Evolutionary conservation across 1,140 invertebrate genomes (phyloP), one percentile per base, ranked within the genome.

Genomic region (Drosophila parvula): DNA sequence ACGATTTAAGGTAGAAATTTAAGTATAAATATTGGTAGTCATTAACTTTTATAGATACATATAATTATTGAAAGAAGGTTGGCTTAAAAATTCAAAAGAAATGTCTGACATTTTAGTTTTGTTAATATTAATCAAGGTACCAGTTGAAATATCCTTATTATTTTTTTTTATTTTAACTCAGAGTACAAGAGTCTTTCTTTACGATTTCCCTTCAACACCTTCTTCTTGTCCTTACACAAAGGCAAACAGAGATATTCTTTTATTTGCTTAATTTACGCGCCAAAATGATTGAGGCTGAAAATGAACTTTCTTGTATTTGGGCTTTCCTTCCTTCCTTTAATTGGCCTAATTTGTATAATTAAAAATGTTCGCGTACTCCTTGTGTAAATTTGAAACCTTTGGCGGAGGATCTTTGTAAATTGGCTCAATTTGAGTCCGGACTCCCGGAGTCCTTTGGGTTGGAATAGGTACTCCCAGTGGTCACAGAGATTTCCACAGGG

Each of bases 281-380:
- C 14, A 44, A 63, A 80, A 70, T 41, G 48, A 70, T 60, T 59
- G 55, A 5, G 30, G 14, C 65, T 67, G 28, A 32, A 76, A 76
- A 76, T 27, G 14, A 69, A 45, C 69, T 67, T 74, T 57, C 59
- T 40, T 38, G 59, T 48, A 45, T 60, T 86, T 70, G 62, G 28
- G 18, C 55, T 55, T 74, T 40, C 18, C 36, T 11, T 28, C n/a
- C n/a, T n/a, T n/a, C n/a, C n/a, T 60, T 47, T 86, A 86, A 86
- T 86, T 86, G 77, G 61, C 57, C 50, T 82, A 82, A 86, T 88
- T 88, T 88, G 73, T 80, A 83, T 88, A 88, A 88, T 88, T 88
- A 88, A 71, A 83, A 88, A 77, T 88, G 68, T 53, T 74, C 14
- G 47, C 36, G 18, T 60, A n/a, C 40, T 56, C 27, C 64, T 74